Percentiles rank a stretch among this genome's conserved stretches.
Conservation (phyloP, 2,113 vertebrate genomes). For the Pantherophis guttatus region DNA sequence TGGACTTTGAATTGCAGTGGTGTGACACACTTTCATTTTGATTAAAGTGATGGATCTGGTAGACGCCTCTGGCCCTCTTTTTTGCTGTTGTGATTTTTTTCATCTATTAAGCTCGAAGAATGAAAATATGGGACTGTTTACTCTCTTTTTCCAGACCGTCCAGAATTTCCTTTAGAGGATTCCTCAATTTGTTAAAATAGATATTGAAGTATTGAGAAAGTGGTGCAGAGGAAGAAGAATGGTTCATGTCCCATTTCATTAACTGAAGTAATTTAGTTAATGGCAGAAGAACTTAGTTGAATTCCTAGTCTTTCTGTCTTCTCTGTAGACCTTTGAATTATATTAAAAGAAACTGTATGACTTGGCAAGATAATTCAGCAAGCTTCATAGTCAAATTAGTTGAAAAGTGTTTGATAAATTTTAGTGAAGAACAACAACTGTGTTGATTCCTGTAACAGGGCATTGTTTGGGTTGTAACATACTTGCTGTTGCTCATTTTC, state of each 20-base stretch:
- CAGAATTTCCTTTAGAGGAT: background rate
- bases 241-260: background rate
- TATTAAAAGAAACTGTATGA: background rate
- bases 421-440: background rate
- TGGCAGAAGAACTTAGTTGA: background rate
- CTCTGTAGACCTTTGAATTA: background rate
- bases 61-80: background rate
- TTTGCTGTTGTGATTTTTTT: background rate
- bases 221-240: background rate
- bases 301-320: background rate
- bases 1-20: background rate
- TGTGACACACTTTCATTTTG: background rate
- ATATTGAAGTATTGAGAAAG: background rate
- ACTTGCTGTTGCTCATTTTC: background rate
- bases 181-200: background rate
- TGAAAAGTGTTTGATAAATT: background rate
- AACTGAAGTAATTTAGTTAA: background rate
- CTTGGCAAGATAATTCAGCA: background rate
- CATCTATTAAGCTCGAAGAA: background rate
- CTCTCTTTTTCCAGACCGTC: background rate
- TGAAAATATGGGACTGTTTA: background rate
- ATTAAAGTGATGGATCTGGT: background rate
- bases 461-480: background rate
- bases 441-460: background rate
- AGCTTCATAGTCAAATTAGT: background rate